A percentile compares a stretch with the other conserved stretches of the same genome.
Conservation (phyloP, 2,888 invertebrate species). For the Agrochola lota region DNA sequence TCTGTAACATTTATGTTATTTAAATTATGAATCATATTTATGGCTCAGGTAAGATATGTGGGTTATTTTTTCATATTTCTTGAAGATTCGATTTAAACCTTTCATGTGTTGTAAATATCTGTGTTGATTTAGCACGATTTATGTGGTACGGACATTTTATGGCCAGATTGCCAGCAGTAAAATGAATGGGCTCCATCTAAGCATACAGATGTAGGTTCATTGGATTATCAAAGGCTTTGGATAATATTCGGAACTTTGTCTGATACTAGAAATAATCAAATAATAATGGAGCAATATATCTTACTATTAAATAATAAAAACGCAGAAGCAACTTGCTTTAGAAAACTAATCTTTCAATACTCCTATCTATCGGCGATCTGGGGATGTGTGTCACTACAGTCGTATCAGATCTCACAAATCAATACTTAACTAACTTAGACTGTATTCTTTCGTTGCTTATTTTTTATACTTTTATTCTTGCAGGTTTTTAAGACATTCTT, state of each 20-base stretch:
- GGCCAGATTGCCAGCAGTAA: neutral
- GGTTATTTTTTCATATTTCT: constrained; percentile 44
- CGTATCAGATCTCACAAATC: constrained; percentile 33
- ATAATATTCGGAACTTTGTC: neutral
- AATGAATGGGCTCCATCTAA: neutral
- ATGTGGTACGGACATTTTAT: constrained; percentile 13
- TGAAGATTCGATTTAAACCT: constrained; percentile 27
- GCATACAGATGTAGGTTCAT: neutral
- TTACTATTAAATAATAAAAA: neutral
- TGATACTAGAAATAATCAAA: neutral
- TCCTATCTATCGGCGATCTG: constrained; percentile 4
- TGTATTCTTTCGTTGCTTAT: neutral
- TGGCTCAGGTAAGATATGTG: constrained; percentile 44
- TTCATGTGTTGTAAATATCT: constrained; percentile 31
- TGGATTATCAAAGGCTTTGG: neutral
- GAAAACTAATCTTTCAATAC: constrained; percentile 10
- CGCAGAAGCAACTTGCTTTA: neutral
- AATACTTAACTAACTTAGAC: constrained; percentile 27
- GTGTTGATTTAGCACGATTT: constrained; percentile 4
- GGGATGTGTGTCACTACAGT: constrained; percentile 27
- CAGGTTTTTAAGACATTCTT: neutral
- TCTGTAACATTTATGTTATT: constrained; percentile 59
- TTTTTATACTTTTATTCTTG: neutral
- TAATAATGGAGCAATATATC: neutral
- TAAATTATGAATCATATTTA: constrained; percentile 66